Base-by-base conservation (phyloP, 1,140 invertebrate species). In the Drosophila punjabiensis region DNA sequence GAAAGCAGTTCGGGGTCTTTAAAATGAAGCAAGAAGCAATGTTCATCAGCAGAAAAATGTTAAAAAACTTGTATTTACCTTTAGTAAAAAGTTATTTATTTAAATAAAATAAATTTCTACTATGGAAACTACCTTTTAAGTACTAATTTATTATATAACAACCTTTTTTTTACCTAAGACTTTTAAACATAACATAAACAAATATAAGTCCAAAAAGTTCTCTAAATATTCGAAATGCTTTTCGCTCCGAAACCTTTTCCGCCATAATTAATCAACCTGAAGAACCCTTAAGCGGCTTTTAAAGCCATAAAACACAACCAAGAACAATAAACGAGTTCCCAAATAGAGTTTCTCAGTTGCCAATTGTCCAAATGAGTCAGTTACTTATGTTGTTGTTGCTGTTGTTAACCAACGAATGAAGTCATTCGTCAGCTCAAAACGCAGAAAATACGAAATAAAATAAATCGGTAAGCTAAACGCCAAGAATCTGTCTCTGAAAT, bases 391-490 rank as follows among this genome's bases (percentile, higher is more conserved):
- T 20, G 33, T 35, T 37, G 11, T 37, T 37, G 3, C 24, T 24
- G 24, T 24, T 24, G 13, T 13, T 5, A 39, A 18, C 53, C 18
- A 20, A 14, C 35, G 48, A 68, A 76, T 76, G 73, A 76, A 76
- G 70, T 76, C 73, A 76, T 76, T 76, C 73, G 55, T 74, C 70
- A 73, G 70, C 70, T 39, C 35, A 28, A 53, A 43, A 74, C 59
- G 48, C 68, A 76, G 6, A 41, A 52, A 33, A 58, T 4, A n/a
- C 43, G 41, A 58, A 61, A 20, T 30, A 14, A 55, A 33, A 50
- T 20, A 47, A 48, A 62, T 14, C 50, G 53, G 3, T 16, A 37
- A 60, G 47, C 43, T 50, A 64, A 41, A 47, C 47, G 33, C 56
- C 11, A 50, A 45, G 67, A 63, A 64, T 47, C 6, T 24, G 58